Conservation (phyloP, 2,888 invertebrate species). For the Aelia acuminata region DNA sequence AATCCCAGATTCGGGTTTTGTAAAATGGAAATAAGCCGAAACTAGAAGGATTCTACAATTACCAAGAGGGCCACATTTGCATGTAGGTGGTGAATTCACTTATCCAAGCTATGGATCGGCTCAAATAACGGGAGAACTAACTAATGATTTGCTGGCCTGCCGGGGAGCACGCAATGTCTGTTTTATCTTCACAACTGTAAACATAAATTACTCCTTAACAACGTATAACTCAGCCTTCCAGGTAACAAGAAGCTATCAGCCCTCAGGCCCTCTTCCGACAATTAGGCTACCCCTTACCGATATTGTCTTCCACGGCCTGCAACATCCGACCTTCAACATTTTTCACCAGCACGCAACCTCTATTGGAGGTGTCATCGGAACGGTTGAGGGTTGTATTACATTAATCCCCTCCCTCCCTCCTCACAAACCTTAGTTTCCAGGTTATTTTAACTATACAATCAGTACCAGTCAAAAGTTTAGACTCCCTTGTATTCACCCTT, state of each 20-base stretch:
- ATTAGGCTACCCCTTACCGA: constrained; percentile 43
- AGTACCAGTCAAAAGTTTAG: too few relatives aligned
- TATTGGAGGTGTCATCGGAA: not conserved
- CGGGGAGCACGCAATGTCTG: constrained; percentile 62
- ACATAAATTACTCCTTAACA: constrained; percentile 64
- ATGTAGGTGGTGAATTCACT: constrained; percentile 56
- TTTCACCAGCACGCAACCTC: not conserved
- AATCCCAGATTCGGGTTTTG: not conserved
- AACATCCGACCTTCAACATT: constrained; percentile 19
- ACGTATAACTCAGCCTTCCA: constrained; percentile 60
- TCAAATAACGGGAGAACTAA: constrained; percentile 47
- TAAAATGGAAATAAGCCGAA: not conserved
- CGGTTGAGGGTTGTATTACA: too few relatives aligned
- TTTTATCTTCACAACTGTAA: constrained; percentile 62
- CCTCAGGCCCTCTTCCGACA: constrained; percentile 8
- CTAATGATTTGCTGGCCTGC: constrained; percentile 51
- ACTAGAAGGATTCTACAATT: not conserved
- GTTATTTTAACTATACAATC: too few relatives aligned
- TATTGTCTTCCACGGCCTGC: constrained; percentile 11
- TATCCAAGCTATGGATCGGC: constrained; percentile 55
- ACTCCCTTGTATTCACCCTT: too few relatives aligned
- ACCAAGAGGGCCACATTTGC: constrained; percentile 47
- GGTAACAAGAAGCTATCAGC: constrained; percentile 52
- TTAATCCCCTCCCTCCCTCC: too few relatives aligned
- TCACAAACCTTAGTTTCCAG: too few relatives aligned